Conservation (phyloP, 2,797 vertebrate species). For the Oreochromis grahami region DNA sequence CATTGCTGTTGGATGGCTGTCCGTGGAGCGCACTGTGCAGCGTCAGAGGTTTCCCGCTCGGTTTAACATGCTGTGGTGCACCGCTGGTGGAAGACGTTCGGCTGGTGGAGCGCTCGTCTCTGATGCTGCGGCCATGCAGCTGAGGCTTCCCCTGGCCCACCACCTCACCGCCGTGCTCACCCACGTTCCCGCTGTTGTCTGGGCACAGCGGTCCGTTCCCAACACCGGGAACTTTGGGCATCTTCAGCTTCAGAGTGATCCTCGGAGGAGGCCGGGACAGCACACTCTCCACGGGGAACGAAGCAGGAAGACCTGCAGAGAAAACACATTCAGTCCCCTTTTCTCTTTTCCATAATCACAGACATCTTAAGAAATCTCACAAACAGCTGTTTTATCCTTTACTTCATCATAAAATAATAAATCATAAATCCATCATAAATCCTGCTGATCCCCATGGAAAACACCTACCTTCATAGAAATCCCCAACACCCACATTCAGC, state of each 20-base stretch:
- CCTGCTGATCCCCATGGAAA: neutral
- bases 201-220: conserved; percentile 82
- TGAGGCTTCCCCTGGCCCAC: conserved; percentile 81
- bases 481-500: neutral
- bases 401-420: neutral
- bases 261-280: conserved; percentile 89
- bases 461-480: neutral
- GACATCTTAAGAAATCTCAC: neutral
- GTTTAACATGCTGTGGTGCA: conserved; percentile 48
- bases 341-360: neutral
- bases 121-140: conserved; percentile 70
- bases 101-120: conserved; percentile 83
- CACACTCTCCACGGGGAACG: conserved; percentile 83
- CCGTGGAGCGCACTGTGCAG: conserved; percentile 86
- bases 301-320: conserved; percentile 81
- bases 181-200: conserved; percentile 76
- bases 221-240: conserved; percentile 81
- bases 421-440: neutral
- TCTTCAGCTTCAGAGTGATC: conserved; percentile 96
- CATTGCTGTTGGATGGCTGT: conserved; percentile 84
- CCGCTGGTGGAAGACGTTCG: conserved; percentile 54
- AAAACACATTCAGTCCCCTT: neutral
- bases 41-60: conserved; percentile 82
- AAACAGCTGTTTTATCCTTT: neutral
- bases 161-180: conserved; percentile 55